Conservation (phyloP, 1,140 invertebrate species). For the Heliconius melpomene region DNA sequence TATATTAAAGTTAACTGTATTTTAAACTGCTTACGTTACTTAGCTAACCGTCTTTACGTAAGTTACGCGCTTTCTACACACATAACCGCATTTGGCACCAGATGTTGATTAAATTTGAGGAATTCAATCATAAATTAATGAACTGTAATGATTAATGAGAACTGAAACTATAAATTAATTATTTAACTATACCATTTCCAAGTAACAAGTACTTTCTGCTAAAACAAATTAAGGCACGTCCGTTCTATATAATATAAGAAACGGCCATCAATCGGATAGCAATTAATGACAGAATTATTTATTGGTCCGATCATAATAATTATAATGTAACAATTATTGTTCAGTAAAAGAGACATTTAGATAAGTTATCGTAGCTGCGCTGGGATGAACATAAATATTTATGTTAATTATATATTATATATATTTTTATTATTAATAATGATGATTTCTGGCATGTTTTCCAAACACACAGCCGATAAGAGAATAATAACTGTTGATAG, state of each 20-base stretch:
- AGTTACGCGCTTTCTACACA: background rate
- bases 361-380: slow-evolving; percentile 51
- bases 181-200: background rate
- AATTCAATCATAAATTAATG: background rate
- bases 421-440: slow-evolving; percentile 39
- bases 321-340: slow-evolving; percentile 76
- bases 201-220: background rate
- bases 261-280: slow-evolving; percentile 62
- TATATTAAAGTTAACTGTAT: too few relatives aligned
- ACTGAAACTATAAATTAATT: background rate
- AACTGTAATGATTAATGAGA: background rate
- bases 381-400: slow-evolving; percentile 42
- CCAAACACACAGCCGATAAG: slow-evolving; percentile 19
- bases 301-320: slow-evolving; percentile 69
- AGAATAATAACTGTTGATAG: slow-evolving; percentile 17
- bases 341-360: slow-evolving; percentile 70
- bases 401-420: slow-evolving; percentile 43
- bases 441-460: slow-evolving; percentile 26
- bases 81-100: background rate
- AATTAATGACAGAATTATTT: slow-evolving; percentile 67
- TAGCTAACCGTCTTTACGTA: background rate
- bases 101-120: background rate
- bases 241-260: slow-evolving; percentile 47
- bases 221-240: slow-evolving; percentile 17
- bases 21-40: too few relatives aligned